Percentiles rank a stretch among this genome's conserved stretches.
Conservation (phyloP, 2,113 vertebrate genomes). For the Mormyrus lacerda region DNA sequence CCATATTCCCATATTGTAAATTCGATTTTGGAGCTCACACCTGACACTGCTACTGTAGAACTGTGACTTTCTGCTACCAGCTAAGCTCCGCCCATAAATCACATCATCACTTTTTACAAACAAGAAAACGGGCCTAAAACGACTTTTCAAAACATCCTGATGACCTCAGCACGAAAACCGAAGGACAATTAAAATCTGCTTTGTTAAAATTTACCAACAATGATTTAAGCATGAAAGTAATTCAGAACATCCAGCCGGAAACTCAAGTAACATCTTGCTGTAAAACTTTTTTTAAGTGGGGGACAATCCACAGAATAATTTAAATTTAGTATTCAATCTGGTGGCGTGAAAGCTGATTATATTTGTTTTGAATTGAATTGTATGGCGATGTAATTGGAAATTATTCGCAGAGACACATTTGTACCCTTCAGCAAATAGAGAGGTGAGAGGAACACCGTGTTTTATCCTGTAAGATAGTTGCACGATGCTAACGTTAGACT, state of each 20-base stretch:
- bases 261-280: background rate
- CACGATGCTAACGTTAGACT: constrained; percentile 10
- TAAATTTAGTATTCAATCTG: background rate
- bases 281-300: background rate
- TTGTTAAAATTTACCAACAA: background rate
- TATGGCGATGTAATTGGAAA: background rate
- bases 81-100: background rate
- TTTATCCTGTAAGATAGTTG: background rate
- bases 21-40: background rate
- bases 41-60: background rate
- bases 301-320: background rate
- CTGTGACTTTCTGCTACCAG: background rate
- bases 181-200: background rate
- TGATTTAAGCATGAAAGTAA: background rate
- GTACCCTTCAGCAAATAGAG: background rate
- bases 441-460: background rate
- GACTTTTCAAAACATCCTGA: background rate
- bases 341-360: background rate
- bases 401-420: background rate
- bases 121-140: background rate
- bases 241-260: background rate
- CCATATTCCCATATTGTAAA: background rate
- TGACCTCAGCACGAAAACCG: background rate
- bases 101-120: background rate
- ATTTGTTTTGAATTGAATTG: background rate